A percentile compares a stretch with the other conserved stretches of the same genome.
Evolutionary conservation across 2,888 invertebrate genomes (phyloP).

Genomic region (Criorhina ranunculi): DNA sequence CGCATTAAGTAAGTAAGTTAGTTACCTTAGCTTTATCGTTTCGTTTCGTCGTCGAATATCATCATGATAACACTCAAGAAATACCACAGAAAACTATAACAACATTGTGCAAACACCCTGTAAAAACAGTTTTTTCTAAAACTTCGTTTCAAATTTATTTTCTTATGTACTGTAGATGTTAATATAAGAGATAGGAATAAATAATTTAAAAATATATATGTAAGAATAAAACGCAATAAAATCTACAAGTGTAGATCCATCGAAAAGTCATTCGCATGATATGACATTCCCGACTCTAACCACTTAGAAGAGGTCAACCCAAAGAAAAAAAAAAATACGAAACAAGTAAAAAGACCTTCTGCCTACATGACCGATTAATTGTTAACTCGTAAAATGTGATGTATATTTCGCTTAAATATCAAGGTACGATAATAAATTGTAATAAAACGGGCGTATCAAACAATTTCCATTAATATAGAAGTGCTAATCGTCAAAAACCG

Average conservation of each 20-base stretch:
- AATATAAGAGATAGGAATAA: too few relatives aligned
- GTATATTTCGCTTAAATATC: slow-evolving; percentile 78
- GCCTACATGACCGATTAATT: slow-evolving; percentile 78
- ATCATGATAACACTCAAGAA: too few relatives aligned
- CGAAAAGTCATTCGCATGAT: slow-evolving; percentile 41
- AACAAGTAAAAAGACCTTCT: slow-evolving; percentile 66
- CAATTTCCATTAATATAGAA: neutral
- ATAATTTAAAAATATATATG: too few relatives aligned
- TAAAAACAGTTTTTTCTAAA: too few relatives aligned
- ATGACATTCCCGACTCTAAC: slow-evolving; percentile 42
- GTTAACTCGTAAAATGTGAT: slow-evolving; percentile 80
- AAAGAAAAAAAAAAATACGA: slow-evolving; percentile 43
- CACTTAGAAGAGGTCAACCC: slow-evolving; percentile 54
- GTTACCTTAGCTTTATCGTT: too few relatives aligned
- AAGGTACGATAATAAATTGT: slow-evolving; percentile 75
- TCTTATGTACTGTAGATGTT: too few relatives aligned
- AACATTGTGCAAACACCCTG: too few relatives aligned
- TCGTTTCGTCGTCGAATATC: too few relatives aligned
- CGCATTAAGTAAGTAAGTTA: too few relatives aligned
- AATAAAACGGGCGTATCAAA: neutral
- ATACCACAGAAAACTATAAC: too few relatives aligned
- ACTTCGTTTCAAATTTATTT: too few relatives aligned
- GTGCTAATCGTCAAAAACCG: neutral
- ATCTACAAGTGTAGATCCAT: slow-evolving; percentile 8
- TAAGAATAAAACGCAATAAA: slow-evolving; percentile 17